A percentile compares a stretch with the other conserved stretches of the same genome.
Conservation (phyloP, 2,888 invertebrate genomes). For the Abscondita cerata region DNA sequence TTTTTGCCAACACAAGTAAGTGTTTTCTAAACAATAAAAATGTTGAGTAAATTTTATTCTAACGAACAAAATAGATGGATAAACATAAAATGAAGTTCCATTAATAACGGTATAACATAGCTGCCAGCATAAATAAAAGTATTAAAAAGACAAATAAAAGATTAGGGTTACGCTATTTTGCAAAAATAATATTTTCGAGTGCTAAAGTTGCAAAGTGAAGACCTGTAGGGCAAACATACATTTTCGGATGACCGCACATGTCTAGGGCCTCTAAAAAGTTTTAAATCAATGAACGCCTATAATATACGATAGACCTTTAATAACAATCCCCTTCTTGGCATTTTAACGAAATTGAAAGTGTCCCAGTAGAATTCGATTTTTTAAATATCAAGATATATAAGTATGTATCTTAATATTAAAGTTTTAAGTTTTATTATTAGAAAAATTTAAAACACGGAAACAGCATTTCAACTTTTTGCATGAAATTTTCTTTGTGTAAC, state of each 20-base stretch:
- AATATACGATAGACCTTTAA: conserved; percentile 48
- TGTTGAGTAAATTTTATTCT: too few relatives aligned
- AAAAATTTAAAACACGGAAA: background rate
- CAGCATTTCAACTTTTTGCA: conserved; percentile 4
- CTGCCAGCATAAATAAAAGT: too few relatives aligned
- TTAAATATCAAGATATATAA: conserved; percentile 20
- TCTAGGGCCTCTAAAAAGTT: conserved; percentile 33
- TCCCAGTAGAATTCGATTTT: conserved; percentile 12
- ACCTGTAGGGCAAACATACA: conserved; percentile 11
- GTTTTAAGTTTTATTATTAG: background rate
- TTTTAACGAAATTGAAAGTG: conserved; percentile 40
- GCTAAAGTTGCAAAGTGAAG: conserved; percentile 3
- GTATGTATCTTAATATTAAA: background rate
- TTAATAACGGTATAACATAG: too few relatives aligned
- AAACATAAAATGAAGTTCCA: too few relatives aligned
- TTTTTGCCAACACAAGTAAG: too few relatives aligned
- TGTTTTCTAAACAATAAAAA: too few relatives aligned
- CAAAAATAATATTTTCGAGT: too few relatives aligned
- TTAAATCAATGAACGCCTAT: conserved; percentile 43
- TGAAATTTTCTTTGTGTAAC: background rate
- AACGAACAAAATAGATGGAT: too few relatives aligned
- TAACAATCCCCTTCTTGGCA: conserved; percentile 42
- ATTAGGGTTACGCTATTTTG: too few relatives aligned
- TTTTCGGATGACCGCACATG: conserved; percentile 30
- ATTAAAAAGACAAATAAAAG: too few relatives aligned